Percentiles rank a stretch among this genome's conserved stretches.
Conservation (phyloP, 2,797 vertebrate species). For the Hippopotamyrus pictus region DNA sequence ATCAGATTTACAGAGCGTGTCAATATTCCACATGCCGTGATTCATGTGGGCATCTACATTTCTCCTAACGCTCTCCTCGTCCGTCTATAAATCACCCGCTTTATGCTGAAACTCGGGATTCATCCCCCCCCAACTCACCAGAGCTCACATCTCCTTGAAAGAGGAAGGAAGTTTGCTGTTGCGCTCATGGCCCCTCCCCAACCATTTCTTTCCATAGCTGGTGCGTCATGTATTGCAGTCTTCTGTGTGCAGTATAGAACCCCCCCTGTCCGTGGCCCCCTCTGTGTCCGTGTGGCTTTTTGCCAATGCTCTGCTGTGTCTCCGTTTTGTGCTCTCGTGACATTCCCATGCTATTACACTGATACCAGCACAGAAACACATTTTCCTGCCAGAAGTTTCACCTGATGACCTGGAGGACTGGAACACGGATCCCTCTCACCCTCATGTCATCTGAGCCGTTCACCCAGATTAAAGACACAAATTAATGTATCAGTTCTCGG, state of each 20-base stretch:
- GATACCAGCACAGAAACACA: neutral
- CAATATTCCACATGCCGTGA: conserved; percentile 39
- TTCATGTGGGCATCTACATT: conserved; percentile 45
- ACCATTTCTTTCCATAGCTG: neutral
- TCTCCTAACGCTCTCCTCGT: conserved; percentile 48
- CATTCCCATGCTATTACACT: neutral
- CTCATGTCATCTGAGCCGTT: neutral
- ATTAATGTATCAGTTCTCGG: neutral
- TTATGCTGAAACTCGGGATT: conserved; percentile 50
- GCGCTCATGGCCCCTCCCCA: neutral
- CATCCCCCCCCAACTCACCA: conserved; percentile 28
- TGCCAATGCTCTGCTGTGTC: neutral
- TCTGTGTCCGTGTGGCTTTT: neutral
- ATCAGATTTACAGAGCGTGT: conserved; percentile 31
- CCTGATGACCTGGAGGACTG: neutral
- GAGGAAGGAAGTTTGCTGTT: neutral
- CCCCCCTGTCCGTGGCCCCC: neutral
- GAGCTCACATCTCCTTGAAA: neutral
- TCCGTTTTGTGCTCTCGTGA: neutral
- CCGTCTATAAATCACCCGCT: conserved; percentile 55
- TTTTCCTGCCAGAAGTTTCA: neutral
- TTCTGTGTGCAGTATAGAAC: neutral
- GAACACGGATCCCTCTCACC: neutral
- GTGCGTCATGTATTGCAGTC: neutral
- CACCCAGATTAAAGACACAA: neutral